phyloP scores from a whole-genome alignment of 2,888 invertebrate genomes.

The Pedicia rivosa region DNA sequence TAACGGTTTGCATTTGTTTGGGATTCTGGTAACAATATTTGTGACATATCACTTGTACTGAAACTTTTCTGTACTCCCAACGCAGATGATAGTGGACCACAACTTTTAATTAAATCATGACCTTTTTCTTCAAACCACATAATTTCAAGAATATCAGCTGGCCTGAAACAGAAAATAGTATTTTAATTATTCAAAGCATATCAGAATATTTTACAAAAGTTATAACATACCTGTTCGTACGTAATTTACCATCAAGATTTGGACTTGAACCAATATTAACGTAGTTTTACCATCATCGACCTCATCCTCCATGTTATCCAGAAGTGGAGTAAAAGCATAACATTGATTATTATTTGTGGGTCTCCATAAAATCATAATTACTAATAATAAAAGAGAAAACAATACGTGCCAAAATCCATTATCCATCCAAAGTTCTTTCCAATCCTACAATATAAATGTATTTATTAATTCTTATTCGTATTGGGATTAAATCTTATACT shows the following conservation, averaged over 20 bases:
- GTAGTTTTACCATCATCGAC: conserved; percentile 58
- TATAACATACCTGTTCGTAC: too few species aligned
- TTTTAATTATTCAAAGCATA: not conserved
- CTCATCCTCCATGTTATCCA: conserved; percentile 68
- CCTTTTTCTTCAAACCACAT: conserved; percentile 59
- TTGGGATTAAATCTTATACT: conserved; percentile 20
- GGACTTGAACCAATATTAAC: too few species aligned
- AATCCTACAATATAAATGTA: conserved; percentile 49
- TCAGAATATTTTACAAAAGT: too few species aligned
- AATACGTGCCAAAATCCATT: conserved; percentile 92
- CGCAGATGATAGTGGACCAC: conserved; percentile 62
- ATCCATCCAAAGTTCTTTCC: conserved; percentile 88
- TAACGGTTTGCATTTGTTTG: conserved; percentile 48
- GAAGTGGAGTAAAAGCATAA: conserved; percentile 82
- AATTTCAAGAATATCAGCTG: conserved; percentile 45
- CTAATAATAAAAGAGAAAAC: conserved; percentile 71
- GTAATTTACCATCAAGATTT: too few species aligned
- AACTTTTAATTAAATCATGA: conserved; percentile 61
- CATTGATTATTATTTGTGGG: conserved; percentile 93
- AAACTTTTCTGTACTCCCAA: conserved; percentile 71
- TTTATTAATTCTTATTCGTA: too few species aligned
- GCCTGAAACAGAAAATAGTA: conserved; percentile 8
- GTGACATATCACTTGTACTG: conserved; percentile 62
- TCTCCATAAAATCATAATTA: conserved; percentile 91
- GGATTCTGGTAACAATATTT: conserved; percentile 34